phyloP scores from a whole-genome alignment of 2,797 vertebrate genomes.

The Parauchenoglanis ngamensis region DNA sequence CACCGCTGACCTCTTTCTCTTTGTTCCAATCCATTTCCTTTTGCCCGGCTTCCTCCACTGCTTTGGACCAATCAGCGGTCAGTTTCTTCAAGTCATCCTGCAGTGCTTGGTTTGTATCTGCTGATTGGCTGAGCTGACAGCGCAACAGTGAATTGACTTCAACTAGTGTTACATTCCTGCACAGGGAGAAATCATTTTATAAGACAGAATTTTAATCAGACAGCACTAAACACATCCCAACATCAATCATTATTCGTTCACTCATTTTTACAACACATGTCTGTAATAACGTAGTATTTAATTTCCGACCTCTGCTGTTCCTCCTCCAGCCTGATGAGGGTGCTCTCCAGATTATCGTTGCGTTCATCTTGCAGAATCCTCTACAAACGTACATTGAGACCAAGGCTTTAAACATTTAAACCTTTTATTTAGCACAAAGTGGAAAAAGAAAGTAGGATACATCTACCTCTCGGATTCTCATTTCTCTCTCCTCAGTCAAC shows the following conservation, averaged over 20 bases:
- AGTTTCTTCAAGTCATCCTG: conserved; percentile 82
- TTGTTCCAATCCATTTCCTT: conserved; percentile 78
- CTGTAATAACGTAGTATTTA: not conserved
- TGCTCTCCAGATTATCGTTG: conserved; percentile 78
- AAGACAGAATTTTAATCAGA: not conserved
- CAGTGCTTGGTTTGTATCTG: conserved; percentile 77
- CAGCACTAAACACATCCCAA: not conserved
- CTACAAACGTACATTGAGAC: conserved; percentile 48
- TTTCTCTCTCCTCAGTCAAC: conserved; percentile 55
- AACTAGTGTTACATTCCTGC: conserved; percentile 79
- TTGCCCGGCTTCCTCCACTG: conserved; percentile 77
- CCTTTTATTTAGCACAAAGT: not conserved
- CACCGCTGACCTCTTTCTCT: conserved; percentile 76
- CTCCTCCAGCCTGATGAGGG: conserved; percentile 85
- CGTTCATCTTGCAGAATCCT: conserved; percentile 74
- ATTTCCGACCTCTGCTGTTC: conserved; percentile 84
- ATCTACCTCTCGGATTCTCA: conserved; percentile 65
- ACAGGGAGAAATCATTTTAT: not conserved
- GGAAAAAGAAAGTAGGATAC: not conserved
- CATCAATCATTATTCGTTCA: not conserved
- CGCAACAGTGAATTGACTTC: conserved; percentile 79
- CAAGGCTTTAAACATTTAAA: not conserved
- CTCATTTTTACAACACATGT: too few species aligned
- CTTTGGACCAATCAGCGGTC: conserved; percentile 82
- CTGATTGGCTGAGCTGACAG: conserved; percentile 79